These are phyloP conservation scores for Notoglanidium macrostoma DNA, from an alignment of 2,797 vertebrate genomes.

Conservation along the genomic window DNA sequence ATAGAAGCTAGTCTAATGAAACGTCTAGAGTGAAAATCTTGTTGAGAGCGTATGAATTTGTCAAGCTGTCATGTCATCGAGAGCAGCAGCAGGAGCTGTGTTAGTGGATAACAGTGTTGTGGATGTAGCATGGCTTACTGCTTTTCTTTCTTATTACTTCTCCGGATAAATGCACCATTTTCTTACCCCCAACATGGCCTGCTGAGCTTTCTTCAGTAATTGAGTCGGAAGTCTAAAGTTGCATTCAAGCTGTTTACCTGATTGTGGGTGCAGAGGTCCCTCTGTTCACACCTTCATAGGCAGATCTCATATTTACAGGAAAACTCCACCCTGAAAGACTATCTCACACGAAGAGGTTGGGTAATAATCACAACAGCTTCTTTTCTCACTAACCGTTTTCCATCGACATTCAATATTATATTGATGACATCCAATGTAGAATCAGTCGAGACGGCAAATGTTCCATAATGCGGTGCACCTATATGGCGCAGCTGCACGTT, in stretches of 20 bases:
- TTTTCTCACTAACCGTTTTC: neutral
- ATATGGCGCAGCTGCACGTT: neutral
- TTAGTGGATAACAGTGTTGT: conserved; percentile 10
- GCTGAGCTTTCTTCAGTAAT: neutral
- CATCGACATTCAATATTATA: neutral
- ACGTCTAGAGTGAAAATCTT: conserved; percentile 20
- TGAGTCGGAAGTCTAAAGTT: neutral
- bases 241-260: neutral
- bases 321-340: neutral
- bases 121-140: conserved; percentile 19
- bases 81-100: conserved; percentile 1
- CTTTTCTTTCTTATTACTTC: conserved; percentile 34
- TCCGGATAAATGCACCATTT: neutral
- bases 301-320: neutral
- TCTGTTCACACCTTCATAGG: neutral
- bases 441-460: neutral
- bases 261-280: neutral
- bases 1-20: conserved; percentile 26
- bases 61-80: conserved; percentile 14
- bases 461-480: neutral
- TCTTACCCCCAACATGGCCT: neutral
- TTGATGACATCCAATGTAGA: neutral
- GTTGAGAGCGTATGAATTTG: conserved; percentile 31
- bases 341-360: neutral
- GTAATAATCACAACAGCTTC: neutral